Conservation (phyloP, 2,113 vertebrate species). For the Circaetus cinerascens region DNA sequence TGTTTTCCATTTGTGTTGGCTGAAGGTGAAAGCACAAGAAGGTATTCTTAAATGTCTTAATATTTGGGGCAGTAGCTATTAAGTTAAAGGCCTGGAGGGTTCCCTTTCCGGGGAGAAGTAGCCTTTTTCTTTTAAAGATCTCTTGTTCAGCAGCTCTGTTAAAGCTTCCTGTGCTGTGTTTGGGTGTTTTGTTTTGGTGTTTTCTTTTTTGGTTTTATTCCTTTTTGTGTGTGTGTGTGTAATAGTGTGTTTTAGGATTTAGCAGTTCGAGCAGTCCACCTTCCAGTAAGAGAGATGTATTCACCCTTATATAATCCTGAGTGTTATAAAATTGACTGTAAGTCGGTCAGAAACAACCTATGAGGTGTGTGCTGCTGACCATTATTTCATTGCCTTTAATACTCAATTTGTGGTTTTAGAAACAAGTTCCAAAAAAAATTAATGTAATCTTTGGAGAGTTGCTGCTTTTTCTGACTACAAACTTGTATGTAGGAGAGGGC, state of each 20-base stretch:
- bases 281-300: not conserved
- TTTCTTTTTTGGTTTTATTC: not conserved
- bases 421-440: not conserved
- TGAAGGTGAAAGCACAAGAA: not conserved
- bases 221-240: not conserved
- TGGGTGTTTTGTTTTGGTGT: not conserved
- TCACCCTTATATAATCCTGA: no score
- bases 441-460: not conserved
- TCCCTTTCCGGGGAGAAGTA: not conserved
- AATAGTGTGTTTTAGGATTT: not conserved
- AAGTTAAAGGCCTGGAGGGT: not conserved
- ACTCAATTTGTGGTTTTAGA: not conserved
- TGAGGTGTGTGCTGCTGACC: not conserved
- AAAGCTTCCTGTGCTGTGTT: not conserved
- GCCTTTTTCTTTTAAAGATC: not conserved
- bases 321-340: not conserved
- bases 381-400: not conserved
- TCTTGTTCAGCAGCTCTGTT: not conserved
- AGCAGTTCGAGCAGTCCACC: not conserved
- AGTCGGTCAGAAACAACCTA: not conserved
- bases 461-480: not conserved
- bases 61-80: not conserved
- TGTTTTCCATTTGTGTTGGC: not conserved
- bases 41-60: not conserved
- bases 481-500: not conserved